Evolutionary conservation across 2,888 invertebrate species (phyloP).

Genomic region (Stenurella melanura): DNA sequence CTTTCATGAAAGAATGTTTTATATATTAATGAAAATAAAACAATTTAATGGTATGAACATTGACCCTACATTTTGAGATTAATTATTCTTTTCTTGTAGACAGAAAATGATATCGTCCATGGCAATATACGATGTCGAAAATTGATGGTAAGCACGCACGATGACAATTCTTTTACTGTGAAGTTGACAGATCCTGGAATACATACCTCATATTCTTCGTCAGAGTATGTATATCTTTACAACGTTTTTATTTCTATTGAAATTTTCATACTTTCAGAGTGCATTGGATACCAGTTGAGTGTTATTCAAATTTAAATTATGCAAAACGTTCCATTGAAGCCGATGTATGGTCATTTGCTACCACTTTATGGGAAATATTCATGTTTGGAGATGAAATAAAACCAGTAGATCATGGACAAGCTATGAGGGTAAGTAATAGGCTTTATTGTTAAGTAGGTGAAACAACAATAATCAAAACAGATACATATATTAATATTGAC

Average conservation of each 20-base stretch:
- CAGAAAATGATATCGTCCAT: constrained; percentile 88
- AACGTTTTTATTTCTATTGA: constrained; percentile 18
- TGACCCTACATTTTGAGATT: no score
- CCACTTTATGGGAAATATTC: constrained; percentile 95
- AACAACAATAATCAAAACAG: no score
- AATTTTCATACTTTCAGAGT: constrained; percentile 76
- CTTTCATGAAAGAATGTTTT: no score
- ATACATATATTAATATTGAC: no score
- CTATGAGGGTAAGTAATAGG: constrained; percentile 65
- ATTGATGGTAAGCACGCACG: constrained; percentile 85
- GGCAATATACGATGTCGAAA: constrained; percentile 90
- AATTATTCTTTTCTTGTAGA: constrained; percentile 70
- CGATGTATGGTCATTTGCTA: constrained; percentile 94
- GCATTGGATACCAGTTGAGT: constrained; percentile 94
- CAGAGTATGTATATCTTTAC: constrained; percentile 78
- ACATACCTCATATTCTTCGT: constrained; percentile 76
- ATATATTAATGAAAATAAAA: no score
- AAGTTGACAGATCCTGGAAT: constrained; percentile 91
- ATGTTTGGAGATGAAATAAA: constrained; percentile 79
- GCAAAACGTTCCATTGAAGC: constrained; percentile 82
- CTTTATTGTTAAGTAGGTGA: neutral
- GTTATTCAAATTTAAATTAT: constrained; percentile 81
- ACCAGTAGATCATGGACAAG: constrained; percentile 64
- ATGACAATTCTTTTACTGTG: constrained; percentile 81
- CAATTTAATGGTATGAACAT: no score